Percentiles rank a stretch among this genome's conserved stretches.
These are phyloP conservation scores for Sminthopsis crassicaudata DNA, from an alignment of 2,113 vertebrate genomes.

Conservation along the genomic window DNA sequence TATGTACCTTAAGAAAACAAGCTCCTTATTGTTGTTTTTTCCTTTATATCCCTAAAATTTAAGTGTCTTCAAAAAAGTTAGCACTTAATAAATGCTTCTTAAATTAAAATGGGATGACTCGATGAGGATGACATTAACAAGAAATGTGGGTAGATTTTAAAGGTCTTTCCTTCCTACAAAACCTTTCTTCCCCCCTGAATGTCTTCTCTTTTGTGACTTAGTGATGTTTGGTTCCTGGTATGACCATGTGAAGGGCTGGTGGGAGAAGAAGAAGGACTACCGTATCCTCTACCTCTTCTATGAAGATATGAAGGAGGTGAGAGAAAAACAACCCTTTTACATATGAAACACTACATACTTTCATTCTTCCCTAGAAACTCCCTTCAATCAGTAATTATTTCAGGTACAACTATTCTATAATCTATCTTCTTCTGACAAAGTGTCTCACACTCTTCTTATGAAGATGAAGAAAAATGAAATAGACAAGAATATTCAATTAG, in stretches of 20 bases:
- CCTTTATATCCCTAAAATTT: not conserved
- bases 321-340: constrained; percentile 28
- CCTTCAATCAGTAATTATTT: not conserved
- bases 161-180: constrained; percentile 16
- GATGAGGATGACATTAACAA: constrained; percentile 39
- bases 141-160: not conserved
- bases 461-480: not conserved
- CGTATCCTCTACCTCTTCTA: constrained; percentile 88
- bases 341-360: not conserved
- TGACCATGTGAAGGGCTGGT: constrained; percentile 87
- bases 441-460: not conserved
- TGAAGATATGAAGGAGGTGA: constrained; percentile 90
- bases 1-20: not conserved
- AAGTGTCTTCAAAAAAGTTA: not conserved
- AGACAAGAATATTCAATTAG: not conserved
- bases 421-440: not conserved
- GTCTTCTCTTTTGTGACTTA: constrained; percentile 64
- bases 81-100: not conserved
- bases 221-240: constrained; percentile 88
- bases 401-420: not conserved
- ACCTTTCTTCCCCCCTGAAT: constrained; percentile 7
- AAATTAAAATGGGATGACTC: not conserved
- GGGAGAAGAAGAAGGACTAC: constrained; percentile 86
- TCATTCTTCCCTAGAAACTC: not conserved
- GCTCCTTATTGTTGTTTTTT: not conserved